A percentile compares a stretch with the other conserved stretches of the same genome.
Conservation (phyloP, 2,113 vertebrate genomes). For the Eublepharis macularius region DNA sequence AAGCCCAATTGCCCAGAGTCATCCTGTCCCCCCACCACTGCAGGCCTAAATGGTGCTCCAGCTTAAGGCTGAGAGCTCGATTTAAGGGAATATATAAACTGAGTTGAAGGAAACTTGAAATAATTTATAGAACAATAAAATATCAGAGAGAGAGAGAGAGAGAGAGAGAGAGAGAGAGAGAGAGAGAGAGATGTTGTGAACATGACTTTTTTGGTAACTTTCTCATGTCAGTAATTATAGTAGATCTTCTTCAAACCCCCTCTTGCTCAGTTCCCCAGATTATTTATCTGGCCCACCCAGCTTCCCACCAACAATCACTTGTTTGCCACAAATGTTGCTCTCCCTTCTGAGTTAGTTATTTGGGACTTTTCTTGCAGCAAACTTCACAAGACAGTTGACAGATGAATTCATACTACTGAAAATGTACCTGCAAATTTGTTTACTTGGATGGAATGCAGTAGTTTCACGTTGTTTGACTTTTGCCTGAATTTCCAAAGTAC, state of each 20-base stretch:
- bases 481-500: neutral
- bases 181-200: neutral
- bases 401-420: neutral
- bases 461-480: slow-evolving; percentile 20
- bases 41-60: too few species aligned
- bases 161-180: too few species aligned
- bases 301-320: neutral
- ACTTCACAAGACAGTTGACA: neutral
- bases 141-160: neutral
- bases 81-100: neutral
- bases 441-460: neutral
- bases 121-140: neutral
- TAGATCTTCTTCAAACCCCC: neutral
- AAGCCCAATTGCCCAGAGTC: too few species aligned
- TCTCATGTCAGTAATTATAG: neutral
- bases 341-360: neutral
- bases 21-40: too few species aligned
- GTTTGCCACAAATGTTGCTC: neutral
- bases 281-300: neutral
- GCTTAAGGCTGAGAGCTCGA: too few species aligned
- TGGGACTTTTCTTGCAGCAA: neutral
- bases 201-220: neutral
- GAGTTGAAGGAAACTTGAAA: neutral
- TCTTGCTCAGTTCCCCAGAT: neutral
- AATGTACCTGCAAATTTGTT: neutral